These are phyloP conservation scores for Amyelois transitella DNA, from an alignment of 1,140 invertebrate genomes.

Conservation along the genomic window DNA sequence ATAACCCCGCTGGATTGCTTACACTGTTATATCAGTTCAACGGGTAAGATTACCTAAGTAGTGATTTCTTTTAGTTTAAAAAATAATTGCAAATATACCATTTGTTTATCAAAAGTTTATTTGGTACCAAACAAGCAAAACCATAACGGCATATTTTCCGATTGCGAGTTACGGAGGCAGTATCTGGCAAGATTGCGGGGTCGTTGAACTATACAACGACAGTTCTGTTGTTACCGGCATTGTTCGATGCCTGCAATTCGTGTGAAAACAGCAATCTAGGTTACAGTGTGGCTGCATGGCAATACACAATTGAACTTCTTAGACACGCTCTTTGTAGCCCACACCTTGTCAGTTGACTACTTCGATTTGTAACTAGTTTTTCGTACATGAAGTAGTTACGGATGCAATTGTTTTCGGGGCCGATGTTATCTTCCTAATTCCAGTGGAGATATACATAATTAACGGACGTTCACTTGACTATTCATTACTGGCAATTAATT, in stretches of 20 bases:
- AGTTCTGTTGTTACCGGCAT: conserved; percentile 46
- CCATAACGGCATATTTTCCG: not conserved
- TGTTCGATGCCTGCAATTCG: conserved; percentile 58
- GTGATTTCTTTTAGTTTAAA: no score
- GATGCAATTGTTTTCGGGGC: conserved; percentile 7
- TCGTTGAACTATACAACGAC: conserved; percentile 49
- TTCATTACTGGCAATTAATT: conserved; percentile 75
- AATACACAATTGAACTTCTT: conserved; percentile 17
- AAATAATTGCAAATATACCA: not conserved
- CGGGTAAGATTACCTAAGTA: no score
- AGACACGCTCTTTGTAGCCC: not conserved
- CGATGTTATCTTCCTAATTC: conserved; percentile 32
- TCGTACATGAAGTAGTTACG: conserved; percentile 2
- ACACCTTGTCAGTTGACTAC: not conserved
- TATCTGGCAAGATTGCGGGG: conserved; percentile 22
- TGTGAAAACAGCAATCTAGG: conserved; percentile 51
- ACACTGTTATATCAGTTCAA: no score
- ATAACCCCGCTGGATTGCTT: no score
- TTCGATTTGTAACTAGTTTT: not conserved
- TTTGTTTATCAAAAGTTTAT: not conserved
- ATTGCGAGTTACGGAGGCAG: not conserved
- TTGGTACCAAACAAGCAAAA: not conserved
- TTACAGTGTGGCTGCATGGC: conserved; percentile 21
- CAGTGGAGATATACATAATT: conserved; percentile 64
- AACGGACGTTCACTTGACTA: conserved; percentile 71